Evolutionary conservation across 92 coral and sea anemone species (phyloP).

Genomic region (Bergia puertoricense): DNA sequence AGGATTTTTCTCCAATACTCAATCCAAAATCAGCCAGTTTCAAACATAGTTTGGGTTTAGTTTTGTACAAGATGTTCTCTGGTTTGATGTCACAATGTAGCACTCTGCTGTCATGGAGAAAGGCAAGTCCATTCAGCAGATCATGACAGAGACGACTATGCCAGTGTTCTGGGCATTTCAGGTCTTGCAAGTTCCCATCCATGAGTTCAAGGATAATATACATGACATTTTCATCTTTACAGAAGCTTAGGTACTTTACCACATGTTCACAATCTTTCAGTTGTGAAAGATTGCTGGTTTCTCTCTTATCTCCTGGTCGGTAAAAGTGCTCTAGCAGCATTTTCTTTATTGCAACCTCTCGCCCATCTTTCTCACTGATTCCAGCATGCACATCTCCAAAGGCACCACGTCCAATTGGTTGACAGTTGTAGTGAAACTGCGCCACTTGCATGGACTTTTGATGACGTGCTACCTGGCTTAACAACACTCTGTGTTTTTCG

Average conservation of each 20-base stretch:
- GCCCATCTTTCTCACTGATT: constrained; percentile 56
- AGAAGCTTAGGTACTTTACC: constrained; percentile 29
- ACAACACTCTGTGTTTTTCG: not conserved
- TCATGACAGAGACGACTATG: not conserved
- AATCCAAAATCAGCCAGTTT: constrained; percentile 71
- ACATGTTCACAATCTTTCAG: constrained; percentile 46
- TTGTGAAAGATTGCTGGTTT: constrained; percentile 41
- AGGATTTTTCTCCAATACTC: too few relatives aligned
- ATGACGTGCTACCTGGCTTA: not conserved
- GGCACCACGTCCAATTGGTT: constrained; percentile 53
- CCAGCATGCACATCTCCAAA: constrained; percentile 51
- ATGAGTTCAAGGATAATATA: constrained; percentile 60
- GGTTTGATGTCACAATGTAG: constrained; percentile 71
- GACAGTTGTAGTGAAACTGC: constrained; percentile 42
- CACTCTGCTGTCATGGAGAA: constrained; percentile 47
- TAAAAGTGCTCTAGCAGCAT: constrained; percentile 28
- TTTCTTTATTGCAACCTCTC: constrained; percentile 64
- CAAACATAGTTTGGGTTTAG: constrained; percentile 40
- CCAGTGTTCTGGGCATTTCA: too few relatives aligned
- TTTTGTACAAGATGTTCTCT: constrained; percentile 63
- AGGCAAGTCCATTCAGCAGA: constrained; percentile 49
- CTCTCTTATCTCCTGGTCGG: constrained; percentile 44
- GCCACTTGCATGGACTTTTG: not conserved
- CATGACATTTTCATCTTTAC: constrained; percentile 37
- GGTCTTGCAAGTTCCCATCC: constrained; percentile 56